Percentiles rank a stretch among this genome's conserved stretches.
Evolutionary conservation across 2,113 vertebrate genomes (phyloP).

Genomic region (Perccottus glenii): DNA sequence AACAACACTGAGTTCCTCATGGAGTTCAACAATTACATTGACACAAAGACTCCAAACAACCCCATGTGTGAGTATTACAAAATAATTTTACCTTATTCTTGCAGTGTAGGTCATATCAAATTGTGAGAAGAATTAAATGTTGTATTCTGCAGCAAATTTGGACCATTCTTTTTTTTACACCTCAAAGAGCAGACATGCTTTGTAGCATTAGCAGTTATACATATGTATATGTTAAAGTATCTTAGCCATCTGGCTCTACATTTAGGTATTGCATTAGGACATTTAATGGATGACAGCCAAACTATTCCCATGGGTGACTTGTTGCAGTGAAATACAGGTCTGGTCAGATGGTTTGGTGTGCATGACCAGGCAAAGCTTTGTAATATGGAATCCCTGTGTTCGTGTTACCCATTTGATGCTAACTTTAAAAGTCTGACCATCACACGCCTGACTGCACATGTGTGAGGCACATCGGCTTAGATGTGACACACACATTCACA

Average conservation of each 20-base stretch:
- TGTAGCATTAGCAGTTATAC: constrained; percentile 18
- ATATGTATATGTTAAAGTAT: constrained; percentile 28
- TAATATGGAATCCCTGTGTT: constrained; percentile 61
- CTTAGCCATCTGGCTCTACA: constrained; percentile 47
- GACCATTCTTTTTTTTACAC: constrained; percentile 34
- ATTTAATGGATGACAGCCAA: constrained; percentile 51
- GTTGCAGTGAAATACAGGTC: constrained; percentile 50
- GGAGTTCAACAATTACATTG: constrained; percentile 92
- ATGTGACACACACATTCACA: constrained; percentile 48
- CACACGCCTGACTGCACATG: constrained; percentile 77
- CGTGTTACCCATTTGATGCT: constrained; percentile 72
- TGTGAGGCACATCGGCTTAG: constrained; percentile 65
- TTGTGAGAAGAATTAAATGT: neutral
- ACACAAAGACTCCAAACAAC: constrained; percentile 87
- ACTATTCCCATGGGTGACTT: constrained; percentile 51
- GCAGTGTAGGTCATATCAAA: no score
- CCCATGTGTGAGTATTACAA: constrained; percentile 86
- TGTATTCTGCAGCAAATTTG: constrained; percentile 3
- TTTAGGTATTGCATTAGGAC: constrained; percentile 40
- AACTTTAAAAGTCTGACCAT: constrained; percentile 76
- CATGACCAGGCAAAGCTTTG: constrained; percentile 67
- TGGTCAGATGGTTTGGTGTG: constrained; percentile 53
- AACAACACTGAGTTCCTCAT: constrained; percentile 93
- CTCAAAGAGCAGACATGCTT: constrained; percentile 27
- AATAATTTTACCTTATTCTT: neutral